Evolutionary conservation across 2,888 invertebrate species (phyloP), one percentile per base, ranked within the genome.

Genomic region (Nomada fabriciana): DNA sequence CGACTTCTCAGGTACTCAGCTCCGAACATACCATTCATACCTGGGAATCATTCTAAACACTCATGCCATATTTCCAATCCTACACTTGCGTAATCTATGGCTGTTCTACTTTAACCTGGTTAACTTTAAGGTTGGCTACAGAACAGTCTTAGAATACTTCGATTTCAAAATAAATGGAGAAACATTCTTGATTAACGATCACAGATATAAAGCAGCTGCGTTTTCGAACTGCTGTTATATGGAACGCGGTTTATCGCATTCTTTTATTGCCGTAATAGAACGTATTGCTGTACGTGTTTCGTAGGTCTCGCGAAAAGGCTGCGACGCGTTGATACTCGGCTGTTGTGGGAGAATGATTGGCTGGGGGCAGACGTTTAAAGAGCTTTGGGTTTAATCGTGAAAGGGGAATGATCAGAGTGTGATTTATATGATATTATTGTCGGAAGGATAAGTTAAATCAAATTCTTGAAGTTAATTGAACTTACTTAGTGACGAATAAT

Each of bases 201-300:
- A 59, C 70, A 67, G 74, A 52, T 74, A 52, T 80, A 82, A 82
- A 82, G 71, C 50, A 55, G 57, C 25, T 79, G 69, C 79, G 69
- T 73, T 79, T 69, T 64, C 67, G 55, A 36, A 25, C 4, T 43
- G 50, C 11, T 36, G 43, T 29, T 53, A 43, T 23, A 42, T 29
- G 68, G 52, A 50, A 52, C 79, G 70, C 80, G 67, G 13, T 82
- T 80, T 75, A 80, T 57, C 63, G 70, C 52, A 61, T 71, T 71
- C 75, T 82, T 82, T 82, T 82, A 80, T 80, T 75, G 71, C 71
- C 63, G 20, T 61, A 63, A 72, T 68, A 52, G 67, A 79, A 78
- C 72, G 63, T 78, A 72, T 61, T 57, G 67, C 71, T 29, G 67
- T 68, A 68, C 68, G 79, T 80, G 72, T 79, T 72, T 36, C 29